A percentile compares a stretch with the other conserved stretches of the same genome.
These are phyloP conservation scores for Eretmochelys imbricata DNA, from an alignment of 2,113 vertebrate species.

Conservation along the genomic window DNA sequence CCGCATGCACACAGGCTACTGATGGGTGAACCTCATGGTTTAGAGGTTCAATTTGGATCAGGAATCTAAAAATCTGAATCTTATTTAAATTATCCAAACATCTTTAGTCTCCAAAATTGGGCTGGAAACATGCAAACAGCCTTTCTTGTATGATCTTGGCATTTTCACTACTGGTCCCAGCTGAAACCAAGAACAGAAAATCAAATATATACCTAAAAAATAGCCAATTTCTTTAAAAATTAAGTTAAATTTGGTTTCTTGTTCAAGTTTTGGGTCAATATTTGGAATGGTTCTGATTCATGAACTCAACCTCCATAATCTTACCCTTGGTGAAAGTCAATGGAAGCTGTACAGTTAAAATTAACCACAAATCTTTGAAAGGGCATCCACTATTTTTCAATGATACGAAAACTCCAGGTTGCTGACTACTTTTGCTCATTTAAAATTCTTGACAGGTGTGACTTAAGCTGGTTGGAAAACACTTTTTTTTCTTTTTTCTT, in stretches of 20 bases:
- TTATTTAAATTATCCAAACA: not conserved
- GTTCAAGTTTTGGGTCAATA: not conserved
- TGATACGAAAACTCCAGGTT: not conserved
- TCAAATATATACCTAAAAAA: not conserved
- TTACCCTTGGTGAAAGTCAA: not conserved
- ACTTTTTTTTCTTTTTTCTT: too few species aligned
- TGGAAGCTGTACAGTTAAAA: not conserved
- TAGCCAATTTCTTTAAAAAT: not conserved
- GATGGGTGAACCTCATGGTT: not conserved
- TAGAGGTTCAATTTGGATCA: too few species aligned
- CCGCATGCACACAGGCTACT: not conserved
- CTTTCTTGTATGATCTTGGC: not conserved
- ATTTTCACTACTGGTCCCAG: not conserved
- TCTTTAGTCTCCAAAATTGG: not conserved
- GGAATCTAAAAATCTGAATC: not conserved
- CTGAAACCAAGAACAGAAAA: not conserved
- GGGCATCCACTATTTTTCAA: not conserved
- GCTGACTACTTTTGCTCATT: not conserved
- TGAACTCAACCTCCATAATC: not conserved
- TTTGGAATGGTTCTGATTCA: not conserved
- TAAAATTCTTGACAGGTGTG: not conserved
- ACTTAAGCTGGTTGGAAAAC: not conserved
- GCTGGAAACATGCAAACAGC: not conserved
- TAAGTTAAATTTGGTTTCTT: not conserved
- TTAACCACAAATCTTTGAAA: not conserved